These are phyloP conservation scores for Trochalopteron elliotii DNA, from an alignment of 2,113 vertebrate genomes.

Conservation along the genomic window DNA sequence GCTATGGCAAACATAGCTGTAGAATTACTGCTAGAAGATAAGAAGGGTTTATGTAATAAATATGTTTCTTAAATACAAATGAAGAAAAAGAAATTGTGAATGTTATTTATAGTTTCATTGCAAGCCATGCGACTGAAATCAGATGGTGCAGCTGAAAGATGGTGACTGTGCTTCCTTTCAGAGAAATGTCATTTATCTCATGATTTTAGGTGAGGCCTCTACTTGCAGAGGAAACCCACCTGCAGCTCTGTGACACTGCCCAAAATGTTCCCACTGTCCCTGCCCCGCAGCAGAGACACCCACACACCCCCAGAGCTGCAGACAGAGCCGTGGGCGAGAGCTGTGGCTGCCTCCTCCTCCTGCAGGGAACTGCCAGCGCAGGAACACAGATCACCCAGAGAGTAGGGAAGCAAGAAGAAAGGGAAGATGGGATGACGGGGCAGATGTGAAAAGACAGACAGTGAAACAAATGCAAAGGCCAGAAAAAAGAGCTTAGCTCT, in stretches of 20 bases:
- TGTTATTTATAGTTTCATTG: background rate
- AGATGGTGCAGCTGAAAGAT: background rate
- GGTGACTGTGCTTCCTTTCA: background rate
- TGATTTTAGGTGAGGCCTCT: accelerated
- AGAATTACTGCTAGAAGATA: background rate
- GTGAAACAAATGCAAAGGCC: background rate
- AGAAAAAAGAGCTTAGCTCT: background rate
- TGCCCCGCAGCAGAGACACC: accelerated
- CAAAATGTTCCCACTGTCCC: background rate
- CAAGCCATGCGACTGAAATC: background rate
- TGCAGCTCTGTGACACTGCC: background rate
- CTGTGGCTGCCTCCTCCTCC: background rate
- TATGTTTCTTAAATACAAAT: background rate
- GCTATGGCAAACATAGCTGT: background rate
- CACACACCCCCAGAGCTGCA: accelerated
- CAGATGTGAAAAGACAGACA: background rate
- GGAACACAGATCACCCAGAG: background rate
- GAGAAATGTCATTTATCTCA: background rate
- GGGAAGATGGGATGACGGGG: background rate
- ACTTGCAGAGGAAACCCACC: background rate
- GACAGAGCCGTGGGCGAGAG: background rate
- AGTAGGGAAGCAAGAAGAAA: background rate
- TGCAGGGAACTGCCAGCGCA: background rate
- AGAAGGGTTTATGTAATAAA: background rate
- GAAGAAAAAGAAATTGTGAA: background rate